Evolutionary conservation across 2,888 invertebrate genomes (phyloP), one percentile per base, ranked within the genome.

Genomic region (Pherbina coryleti): DNA sequence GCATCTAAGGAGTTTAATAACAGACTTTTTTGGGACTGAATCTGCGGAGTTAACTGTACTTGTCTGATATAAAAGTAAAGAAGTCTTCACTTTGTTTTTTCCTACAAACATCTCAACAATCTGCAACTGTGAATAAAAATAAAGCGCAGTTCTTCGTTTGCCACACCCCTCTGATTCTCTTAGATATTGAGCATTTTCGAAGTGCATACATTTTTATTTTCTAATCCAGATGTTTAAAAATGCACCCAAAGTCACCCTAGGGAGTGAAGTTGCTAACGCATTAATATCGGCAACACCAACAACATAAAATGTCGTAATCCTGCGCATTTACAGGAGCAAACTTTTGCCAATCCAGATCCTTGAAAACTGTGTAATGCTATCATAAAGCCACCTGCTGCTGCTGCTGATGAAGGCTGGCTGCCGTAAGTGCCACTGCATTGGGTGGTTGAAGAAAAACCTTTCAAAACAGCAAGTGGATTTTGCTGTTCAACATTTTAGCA

Each of bases 371-470:
- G 22, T 57, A 14, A 44, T 1, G 4, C 31, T 22, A 19, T 17
- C 31, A 55, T 64, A n/a, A 66, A 67, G 55, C 75, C 75, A 75
- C 75, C 75, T 75, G 75, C 75, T 67, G 64, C 64, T 51, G 67
- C 55, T 60, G 19, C 55, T 19, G 22, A 7, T 55, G 19, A 44
- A 44, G 19, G 55, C 22, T 53, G 14, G 17, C 7, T 55, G 19
- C 3, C 25, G n/a, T 49, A 2, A 28, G 51, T 22, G 17, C 17
- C 9, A 4, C 28, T 9, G 69, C n/a, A 1, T 8, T 4, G 7
- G 19, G 34, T 22, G 19, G 60, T 14, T 11, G 19, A 19, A 49
- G 67, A 49, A 25, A 19, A 44, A 11, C 34, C 11, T 57, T 11
- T 62, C n/a, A n/a, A n/a, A 11, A 49, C n/a, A n/a, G 5, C 60